A percentile compares a stretch with the other conserved stretches of the same genome.
phyloP scores from a whole-genome alignment of 1,140 invertebrate genomes.

The Zaprionus vittiger region DNA sequence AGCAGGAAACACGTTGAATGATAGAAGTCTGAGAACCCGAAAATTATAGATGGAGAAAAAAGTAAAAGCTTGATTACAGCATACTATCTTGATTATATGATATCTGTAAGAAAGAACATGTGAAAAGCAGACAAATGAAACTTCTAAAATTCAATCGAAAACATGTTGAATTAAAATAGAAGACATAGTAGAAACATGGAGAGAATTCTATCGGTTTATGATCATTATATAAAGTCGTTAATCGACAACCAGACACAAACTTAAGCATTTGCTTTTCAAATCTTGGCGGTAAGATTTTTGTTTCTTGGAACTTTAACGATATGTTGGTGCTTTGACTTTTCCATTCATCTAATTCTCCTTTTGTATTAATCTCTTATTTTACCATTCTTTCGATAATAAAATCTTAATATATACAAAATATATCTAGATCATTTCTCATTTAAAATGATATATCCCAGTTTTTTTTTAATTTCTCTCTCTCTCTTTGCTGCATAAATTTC shows the following conservation, averaged over 20 bases:
- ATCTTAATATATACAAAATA: background rate
- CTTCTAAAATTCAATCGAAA: background rate
- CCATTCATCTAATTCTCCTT: background rate
- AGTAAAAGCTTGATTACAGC: slow-evolving; percentile 11
- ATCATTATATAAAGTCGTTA: background rate
- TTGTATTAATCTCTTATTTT: background rate
- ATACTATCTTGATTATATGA: background rate
- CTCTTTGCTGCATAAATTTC: background rate
- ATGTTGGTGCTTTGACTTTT: too few relatives aligned
- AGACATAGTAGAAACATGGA: background rate
- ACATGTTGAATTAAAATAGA: background rate
- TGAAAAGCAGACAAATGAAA: background rate
- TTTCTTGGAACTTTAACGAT: background rate
- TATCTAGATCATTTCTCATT: background rate
- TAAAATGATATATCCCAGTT: background rate
- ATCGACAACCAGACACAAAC: background rate
- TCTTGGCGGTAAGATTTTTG: background rate
- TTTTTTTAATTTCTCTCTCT: background rate
- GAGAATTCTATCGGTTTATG: background rate
- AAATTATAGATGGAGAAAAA: background rate
- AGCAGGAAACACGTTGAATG: background rate
- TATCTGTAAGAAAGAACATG: background rate
- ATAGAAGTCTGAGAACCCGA: background rate
- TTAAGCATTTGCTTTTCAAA: background rate
- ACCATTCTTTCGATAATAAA: background rate